Conservation (phyloP, 1,140 invertebrate genomes). For the Kradibia gibbosae region DNA sequence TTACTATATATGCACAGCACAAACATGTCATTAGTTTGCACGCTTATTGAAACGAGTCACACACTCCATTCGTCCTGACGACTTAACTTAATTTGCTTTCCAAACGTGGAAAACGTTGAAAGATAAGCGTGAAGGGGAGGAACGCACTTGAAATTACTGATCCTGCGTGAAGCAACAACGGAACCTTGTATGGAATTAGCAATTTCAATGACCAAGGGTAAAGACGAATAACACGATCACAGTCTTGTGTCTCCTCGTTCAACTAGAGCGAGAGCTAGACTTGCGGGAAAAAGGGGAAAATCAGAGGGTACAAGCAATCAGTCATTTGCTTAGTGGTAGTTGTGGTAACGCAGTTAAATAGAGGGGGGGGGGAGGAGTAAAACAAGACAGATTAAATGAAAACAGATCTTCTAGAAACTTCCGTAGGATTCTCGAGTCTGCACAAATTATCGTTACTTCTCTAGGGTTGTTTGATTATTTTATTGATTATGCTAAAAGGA, state of each 20-base stretch:
- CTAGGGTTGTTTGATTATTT: not conserved
- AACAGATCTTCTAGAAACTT: not conserved
- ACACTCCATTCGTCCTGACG: not conserved
- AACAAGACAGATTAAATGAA: not conserved
- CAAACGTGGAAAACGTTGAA: not conserved
- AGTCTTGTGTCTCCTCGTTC: not conserved
- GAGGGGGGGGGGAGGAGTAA: not conserved
- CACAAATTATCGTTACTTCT: constrained; percentile 32
- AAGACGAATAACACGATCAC: not conserved
- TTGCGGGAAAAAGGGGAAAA: not conserved
- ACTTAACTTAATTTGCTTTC: not conserved
- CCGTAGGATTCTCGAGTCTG: not conserved
- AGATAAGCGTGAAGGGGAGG: not conserved
- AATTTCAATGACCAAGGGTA: constrained; percentile 62
- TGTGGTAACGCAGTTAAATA: no score
- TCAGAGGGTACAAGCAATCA: no score
- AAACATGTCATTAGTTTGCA: not conserved
- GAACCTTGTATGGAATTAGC: constrained; percentile 63
- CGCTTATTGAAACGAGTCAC: constrained; percentile 12
- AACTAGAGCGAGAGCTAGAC: not conserved
- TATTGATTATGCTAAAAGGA: not conserved
- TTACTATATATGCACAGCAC: not conserved
- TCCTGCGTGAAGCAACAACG: not conserved
- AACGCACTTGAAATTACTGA: constrained; percentile 12
- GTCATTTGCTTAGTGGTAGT: no score